Base-by-base conservation (phyloP, 2,888 invertebrate genomes). In the Celastrina argiolus region DNA sequence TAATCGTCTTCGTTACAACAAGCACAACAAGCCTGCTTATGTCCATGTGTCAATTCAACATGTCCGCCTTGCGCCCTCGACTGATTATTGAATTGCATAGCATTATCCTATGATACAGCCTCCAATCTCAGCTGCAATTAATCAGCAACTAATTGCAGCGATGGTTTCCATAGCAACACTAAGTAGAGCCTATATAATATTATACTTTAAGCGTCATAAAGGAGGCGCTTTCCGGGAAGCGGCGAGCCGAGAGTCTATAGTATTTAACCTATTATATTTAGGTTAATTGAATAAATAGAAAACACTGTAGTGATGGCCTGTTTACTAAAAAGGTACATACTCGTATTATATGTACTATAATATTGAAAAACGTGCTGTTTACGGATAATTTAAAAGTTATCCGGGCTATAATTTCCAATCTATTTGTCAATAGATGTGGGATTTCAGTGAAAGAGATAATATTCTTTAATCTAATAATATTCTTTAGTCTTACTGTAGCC, bases 61-160 rank as follows among this genome's bases (percentile, higher is more conserved):
- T 12, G 18, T n/a, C 10, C 36, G 12, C 22, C 18, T 61, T 36
- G 59, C 34, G 8, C 61, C 61, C 5, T 61, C 34, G 34, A 34
- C 34, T 59, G 34, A 59, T 22, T 39, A 61, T 61, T 61, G 61
- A 36, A 26, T 56, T 45, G 45, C 22, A 18, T 12, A 36, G 36
- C 22, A 61, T 61, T 12, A 58, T 28, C 58, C 61, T 18, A 4
- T 56, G 56, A 22, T 56, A 10, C 36, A 36, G 36, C 22, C 34
- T 59, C 18, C 39, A 18, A 59, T 36, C 18, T 39, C 22, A 18
- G 18, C 36, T 22, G 61, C 61, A 36, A 61, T 39, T 61, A 61
- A 34, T 34, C 58, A 34, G 22, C 14, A 18, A 18, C 36, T 61
- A 61, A 61, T 36, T 22, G 36, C 22, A 61, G 61, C 7, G 26